Evolutionary conservation across 2,797 vertebrate genomes (phyloP), one percentile per base, ranked within the genome.

Genomic region (Phaenicophaeus curvirostris): DNA sequence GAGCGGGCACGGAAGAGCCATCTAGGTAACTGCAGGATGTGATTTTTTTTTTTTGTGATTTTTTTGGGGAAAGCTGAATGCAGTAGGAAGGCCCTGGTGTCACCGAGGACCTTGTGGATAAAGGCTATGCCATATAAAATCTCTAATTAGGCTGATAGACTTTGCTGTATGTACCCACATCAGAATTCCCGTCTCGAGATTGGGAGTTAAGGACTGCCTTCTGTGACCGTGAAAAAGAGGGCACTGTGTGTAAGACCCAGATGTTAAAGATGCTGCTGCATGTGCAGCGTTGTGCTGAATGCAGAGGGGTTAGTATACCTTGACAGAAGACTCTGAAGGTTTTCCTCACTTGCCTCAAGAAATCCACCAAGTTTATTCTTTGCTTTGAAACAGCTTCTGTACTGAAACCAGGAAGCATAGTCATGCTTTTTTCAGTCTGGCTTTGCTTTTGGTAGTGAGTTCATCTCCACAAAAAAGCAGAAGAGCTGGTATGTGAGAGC

Each of bases 311-410:
- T 39, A 77, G 65, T 65, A 82, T 63, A 95, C 89, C 83, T 95
- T 78, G 82, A 86, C 73, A 92, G 77, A 65, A 79, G 61, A 67
- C n/a, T 11, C 5, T 59, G 67, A 87, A 92, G 63, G 65, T 92
- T 96, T 93, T 80, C 57, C 65, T 93, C 84, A 95, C 65, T 92
- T 93, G 87, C 61, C 54, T 94, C 75, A 24, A 76, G 72, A 92
- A 95, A 82, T 58, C 85, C 37, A 89, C 61, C 1, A 1, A 77
- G 57, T 79, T 95, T 74, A 82, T 94, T 85, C 67, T 96, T 96
- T 0, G 0, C 79, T 94, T 92, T 88, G 71, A 88, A 94, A 65
- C 54, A 77, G 76, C n/a, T 89, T 95, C 73, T 91, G 46, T 89
- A 66, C 71, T 86, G 59, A 63, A 92, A 84, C 33, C 12, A 57